Conservation (phyloP, 1,140 invertebrate species). For the Drosophila subobscura region DNA sequence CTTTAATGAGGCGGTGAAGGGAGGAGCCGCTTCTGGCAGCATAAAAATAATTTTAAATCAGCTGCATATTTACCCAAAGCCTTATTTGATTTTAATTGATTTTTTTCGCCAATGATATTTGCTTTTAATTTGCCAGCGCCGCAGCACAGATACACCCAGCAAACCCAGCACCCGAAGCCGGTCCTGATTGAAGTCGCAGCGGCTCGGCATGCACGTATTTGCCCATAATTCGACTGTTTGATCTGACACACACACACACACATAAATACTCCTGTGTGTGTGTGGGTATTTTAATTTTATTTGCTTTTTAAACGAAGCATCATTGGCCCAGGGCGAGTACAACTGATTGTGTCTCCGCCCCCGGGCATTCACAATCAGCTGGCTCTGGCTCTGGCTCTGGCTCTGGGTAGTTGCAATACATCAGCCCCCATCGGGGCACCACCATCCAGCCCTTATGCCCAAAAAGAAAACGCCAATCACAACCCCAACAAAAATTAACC, state of each 20-base stretch:
- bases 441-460: not conserved
- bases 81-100: conserved; percentile 81
- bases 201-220: conserved; percentile 43
- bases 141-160: conserved; percentile 22
- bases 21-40: not conserved
- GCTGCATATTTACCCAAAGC: conserved; percentile 77
- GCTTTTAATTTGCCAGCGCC: conserved; percentile 71
- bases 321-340: conserved; percentile 55
- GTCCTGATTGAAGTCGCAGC: conserved; percentile 42
- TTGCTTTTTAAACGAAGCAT: conserved; percentile 80
- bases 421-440: conserved; percentile 1
- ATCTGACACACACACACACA: conserved; percentile 36
- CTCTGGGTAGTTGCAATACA: conserved; percentile 46
- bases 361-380: conserved; percentile 69
- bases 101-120: conserved; percentile 68
- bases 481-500: conserved; percentile 66
- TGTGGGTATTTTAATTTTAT: conserved; percentile 79
- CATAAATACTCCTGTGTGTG: not conserved
- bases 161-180: too few relatives aligned
- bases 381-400: conserved; percentile 34
- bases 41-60: conserved; percentile 78
- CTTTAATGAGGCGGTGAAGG: conserved; percentile 51
- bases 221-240: conserved; percentile 70
- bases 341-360: conserved; percentile 73
- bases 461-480: conserved; percentile 28